Evolutionary conservation across 2,113 vertebrate genomes (phyloP), one percentile per base, ranked within the genome.

Genomic region (Xiphias gladius): DNA sequence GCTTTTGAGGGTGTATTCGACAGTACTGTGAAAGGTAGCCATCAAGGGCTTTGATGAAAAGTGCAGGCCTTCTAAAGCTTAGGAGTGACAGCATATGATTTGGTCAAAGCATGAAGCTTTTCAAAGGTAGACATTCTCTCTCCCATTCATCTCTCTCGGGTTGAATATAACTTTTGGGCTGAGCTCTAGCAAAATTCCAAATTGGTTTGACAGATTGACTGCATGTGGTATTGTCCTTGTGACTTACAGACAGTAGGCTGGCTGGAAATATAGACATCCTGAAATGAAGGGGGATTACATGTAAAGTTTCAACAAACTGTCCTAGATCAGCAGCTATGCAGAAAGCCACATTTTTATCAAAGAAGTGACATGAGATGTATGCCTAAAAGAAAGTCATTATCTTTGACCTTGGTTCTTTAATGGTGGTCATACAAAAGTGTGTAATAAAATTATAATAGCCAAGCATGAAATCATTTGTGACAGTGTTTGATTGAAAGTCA

Each of bases 61-160:
- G 92, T 93, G 93, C 92, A 93, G 92, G 89, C 92, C 93, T 93
- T 93, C 91, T 87, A 88, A 94, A 92, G 93, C 92, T 93, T 92
- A 92, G 86, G 86, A 92, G 88, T 94, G 93, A 94, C 93, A 94
- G 93, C 93, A 92, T 94, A 94, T 94, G 93, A 94, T 94, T 94
- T 94, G 92, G 92, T 94, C 93, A 93, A 94, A 94, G 92, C 92
- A 88, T 88, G 88, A 82, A 90, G 91, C 92, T 89, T 93, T 94
- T 93, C 88, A 93, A 93, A 93, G 90, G 92, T 92, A 91, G 89
- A 93, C 92, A 93, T 91, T 89, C 89, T 91, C 83, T 76, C 84
- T 91, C 83, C 79, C 64, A 86, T 90, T 92, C 92, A 92, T 93
- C 86, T 86, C 83, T 71, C 80, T 67, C 72, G 58, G 84, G 79